Conservation (phyloP, 2,113 vertebrate species). For the Ammodytes marinus region DNA sequence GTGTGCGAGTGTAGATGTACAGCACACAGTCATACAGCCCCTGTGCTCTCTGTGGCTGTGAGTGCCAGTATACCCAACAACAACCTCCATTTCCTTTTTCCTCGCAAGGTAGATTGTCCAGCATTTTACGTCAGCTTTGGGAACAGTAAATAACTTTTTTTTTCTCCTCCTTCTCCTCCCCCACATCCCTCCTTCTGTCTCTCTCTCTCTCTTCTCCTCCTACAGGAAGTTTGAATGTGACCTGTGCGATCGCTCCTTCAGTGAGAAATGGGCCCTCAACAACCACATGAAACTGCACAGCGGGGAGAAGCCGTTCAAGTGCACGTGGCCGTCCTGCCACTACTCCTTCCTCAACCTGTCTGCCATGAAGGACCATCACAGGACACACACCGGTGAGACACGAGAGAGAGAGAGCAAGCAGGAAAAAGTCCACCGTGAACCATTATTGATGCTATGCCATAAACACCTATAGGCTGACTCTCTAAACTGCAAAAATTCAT, state of each 20-base stretch:
- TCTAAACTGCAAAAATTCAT: slow-evolving; percentile 37
- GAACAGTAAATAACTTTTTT: slow-evolving; percentile 76
- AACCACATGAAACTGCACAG: slow-evolving; percentile 99
- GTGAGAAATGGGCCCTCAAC: slow-evolving; percentile 98
- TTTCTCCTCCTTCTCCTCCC: slow-evolving; percentile 15
- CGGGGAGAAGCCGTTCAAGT: slow-evolving; percentile 97
- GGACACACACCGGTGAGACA: slow-evolving; percentile 96
- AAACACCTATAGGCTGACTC: slow-evolving; percentile 44
- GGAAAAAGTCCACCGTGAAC: slow-evolving; percentile 1
- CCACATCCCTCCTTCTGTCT: neutral
- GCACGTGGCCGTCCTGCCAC: slow-evolving; percentile 96
- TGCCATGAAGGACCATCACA: slow-evolving; percentile 98
- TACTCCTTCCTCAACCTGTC: slow-evolving; percentile 98
- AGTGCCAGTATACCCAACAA: slow-evolving; percentile 42
- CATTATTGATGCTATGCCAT: slow-evolving; percentile 16
- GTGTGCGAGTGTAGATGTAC: slow-evolving; percentile 56
- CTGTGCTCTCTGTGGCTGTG: slow-evolving; percentile 43
- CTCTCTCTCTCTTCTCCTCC: slow-evolving; percentile 49
- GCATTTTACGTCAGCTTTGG: slow-evolving; percentile 70
- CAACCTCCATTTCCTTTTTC: slow-evolving; percentile 64
- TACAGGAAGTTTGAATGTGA: slow-evolving; percentile 96
- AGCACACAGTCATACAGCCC: slow-evolving; percentile 60
- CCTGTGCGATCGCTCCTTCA: slow-evolving; percentile 95
- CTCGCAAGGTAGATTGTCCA: slow-evolving; percentile 74
- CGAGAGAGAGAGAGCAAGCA: slow-evolving; percentile 73